These are phyloP conservation scores for Polydrusus pterygomalis DNA, from an alignment of 2,888 invertebrate genomes.

Conservation along the genomic window DNA sequence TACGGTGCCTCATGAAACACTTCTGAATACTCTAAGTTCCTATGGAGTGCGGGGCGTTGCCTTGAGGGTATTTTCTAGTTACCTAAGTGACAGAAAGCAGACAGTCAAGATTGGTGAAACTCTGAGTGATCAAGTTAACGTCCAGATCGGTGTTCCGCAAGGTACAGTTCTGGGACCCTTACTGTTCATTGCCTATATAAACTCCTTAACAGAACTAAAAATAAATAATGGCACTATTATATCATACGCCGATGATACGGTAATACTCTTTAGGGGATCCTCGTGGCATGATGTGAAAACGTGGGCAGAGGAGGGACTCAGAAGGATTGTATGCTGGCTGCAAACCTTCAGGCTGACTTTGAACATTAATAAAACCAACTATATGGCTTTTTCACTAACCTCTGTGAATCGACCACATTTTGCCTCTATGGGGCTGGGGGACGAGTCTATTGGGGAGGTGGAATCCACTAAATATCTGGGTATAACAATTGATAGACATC, in stretches of 20 bases:
- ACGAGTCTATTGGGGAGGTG: background rate
- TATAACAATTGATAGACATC: too few relatives aligned
- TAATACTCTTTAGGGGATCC: background rate
- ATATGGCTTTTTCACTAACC: background rate
- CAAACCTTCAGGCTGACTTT: background rate
- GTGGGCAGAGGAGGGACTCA: background rate
- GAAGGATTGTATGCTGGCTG: background rate
- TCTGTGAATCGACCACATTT: background rate
- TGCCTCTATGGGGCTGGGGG: background rate
- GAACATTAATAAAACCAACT: background rate
- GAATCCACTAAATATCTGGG: background rate
- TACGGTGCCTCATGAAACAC: background rate
- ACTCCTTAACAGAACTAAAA: too few relatives aligned
- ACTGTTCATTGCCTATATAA: too few relatives aligned
- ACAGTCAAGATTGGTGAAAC: constrained; percentile 13
- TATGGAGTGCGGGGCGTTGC: background rate
- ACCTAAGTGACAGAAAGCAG: constrained; percentile 15
- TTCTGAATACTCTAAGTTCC: background rate
- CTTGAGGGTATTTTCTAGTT: background rate
- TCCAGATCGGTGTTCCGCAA: constrained; percentile 25
- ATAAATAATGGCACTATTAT: too few relatives aligned
- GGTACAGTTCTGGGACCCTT: background rate
- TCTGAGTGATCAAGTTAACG: constrained; percentile 2
- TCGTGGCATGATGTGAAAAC: background rate
- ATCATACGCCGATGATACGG: too few relatives aligned